Percentiles rank a stretch among this genome's conserved stretches.
Conservation (phyloP, 2,888 invertebrate genomes). For the Oxyscelio sp. region DNA sequence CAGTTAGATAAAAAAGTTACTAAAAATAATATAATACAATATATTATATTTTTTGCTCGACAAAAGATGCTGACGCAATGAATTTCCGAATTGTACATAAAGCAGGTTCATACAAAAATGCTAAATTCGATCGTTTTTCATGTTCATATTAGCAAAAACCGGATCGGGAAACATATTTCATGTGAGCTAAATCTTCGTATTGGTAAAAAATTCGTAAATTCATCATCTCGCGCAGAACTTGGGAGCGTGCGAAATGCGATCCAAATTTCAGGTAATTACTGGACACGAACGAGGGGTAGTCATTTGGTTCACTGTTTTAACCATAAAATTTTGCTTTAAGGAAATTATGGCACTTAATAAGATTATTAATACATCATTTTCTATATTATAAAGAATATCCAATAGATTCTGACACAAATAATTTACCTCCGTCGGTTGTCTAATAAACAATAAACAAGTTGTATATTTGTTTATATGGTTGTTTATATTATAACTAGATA, state of each 20-base stretch:
- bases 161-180: conserved; percentile 35
- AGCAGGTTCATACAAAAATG: background rate
- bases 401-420: too few species aligned
- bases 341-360: conserved; percentile 12
- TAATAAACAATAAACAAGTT: too few species aligned
- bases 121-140: conserved; percentile 5
- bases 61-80: too few species aligned
- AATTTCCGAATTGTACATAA: too few species aligned
- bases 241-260: conserved; percentile 63
- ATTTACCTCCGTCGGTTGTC: too few species aligned
- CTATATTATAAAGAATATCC: background rate
- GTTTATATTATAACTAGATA: too few species aligned
- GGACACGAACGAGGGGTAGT: conserved; percentile 35
- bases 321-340: conserved; percentile 34
- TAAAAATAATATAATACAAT: too few species aligned
- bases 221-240: conserved; percentile 49
- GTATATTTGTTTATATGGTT: too few species aligned
- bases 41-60: too few species aligned
- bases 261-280: conserved; percentile 48
- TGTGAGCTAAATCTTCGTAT: conserved; percentile 22
- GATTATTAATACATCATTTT: conserved; percentile 26
- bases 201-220: conserved; percentile 41
- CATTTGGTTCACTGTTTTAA: conserved; percentile 36
- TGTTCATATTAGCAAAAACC: conserved; percentile 33
- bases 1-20: too few species aligned